These are phyloP conservation scores for Manis crassicaudata DNA, from an alignment of 2,797 vertebrate species.

Conservation along the genomic window DNA sequence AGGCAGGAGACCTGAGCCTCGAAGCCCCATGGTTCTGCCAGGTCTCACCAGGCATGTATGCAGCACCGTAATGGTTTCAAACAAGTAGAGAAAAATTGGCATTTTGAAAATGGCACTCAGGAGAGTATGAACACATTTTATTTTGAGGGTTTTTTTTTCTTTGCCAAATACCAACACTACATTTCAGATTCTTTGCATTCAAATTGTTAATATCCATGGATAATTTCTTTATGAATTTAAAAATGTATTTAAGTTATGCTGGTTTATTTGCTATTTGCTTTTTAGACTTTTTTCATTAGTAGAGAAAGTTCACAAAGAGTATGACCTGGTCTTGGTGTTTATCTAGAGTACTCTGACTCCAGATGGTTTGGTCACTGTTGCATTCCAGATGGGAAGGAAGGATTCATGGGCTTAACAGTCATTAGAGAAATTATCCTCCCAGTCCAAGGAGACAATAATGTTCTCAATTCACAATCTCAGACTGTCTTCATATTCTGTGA, in stretches of 20 bases:
- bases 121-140: not conserved
- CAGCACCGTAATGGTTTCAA: not conserved
- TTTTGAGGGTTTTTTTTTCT: not conserved
- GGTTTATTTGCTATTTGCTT: not conserved
- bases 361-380: not conserved
- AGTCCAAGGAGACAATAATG: not conserved
- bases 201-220: not conserved
- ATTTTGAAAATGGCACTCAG: not conserved
- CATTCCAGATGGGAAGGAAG: not conserved
- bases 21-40: not conserved
- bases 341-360: not conserved
- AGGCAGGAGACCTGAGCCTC: not conserved
- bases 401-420: not conserved
- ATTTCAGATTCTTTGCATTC: not conserved
- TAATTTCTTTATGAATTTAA: not conserved
- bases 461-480: not conserved
- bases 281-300: not conserved
- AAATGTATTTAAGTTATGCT: not conserved
- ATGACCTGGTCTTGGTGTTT: not conserved
- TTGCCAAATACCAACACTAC: not conserved
- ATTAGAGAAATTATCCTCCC: not conserved
- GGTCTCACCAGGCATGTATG: rapidly evolving
- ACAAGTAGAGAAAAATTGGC: not conserved
- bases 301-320: not conserved
- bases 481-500: not conserved